phyloP scores from a whole-genome alignment of 2,113 vertebrate genomes.

The Gopherus evgoodei region DNA sequence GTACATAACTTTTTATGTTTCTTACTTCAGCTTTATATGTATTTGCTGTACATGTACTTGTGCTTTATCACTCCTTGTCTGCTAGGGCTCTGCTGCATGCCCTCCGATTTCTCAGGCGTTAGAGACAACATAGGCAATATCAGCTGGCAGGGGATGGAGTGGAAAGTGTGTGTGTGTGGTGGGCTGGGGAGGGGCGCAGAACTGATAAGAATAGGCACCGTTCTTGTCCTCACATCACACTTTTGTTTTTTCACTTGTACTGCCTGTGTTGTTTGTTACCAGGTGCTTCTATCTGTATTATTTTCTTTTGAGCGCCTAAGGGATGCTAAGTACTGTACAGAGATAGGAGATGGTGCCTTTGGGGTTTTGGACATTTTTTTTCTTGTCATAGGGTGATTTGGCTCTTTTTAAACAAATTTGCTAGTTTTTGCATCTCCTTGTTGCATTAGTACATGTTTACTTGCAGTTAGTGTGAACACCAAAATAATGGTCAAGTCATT shows the following conservation, averaged over 20 bases:
- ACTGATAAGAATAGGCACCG: not conserved
- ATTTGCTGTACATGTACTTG: not conserved
- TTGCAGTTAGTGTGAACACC: not conserved
- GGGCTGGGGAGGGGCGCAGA: accelerated
- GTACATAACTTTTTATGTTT: not conserved
- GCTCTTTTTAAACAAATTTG: not conserved
- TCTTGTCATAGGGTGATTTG: accelerated
- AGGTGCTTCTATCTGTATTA: not conserved
- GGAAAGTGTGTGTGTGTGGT: not conserved
- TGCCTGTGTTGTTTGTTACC: not conserved
- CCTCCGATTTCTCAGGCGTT: not conserved
- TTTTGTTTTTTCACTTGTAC: not conserved
- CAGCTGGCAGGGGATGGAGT: not conserved
- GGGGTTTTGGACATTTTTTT: not conserved
- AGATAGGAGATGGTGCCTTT: not conserved
- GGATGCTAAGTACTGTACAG: not conserved
- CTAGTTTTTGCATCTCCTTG: not conserved
- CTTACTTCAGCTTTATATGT: not conserved
- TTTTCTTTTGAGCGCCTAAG: not conserved
- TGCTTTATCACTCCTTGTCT: not conserved
- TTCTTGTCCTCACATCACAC: not conserved
- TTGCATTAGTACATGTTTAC: accelerated
- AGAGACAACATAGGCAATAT: not conserved
- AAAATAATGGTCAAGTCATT: not conserved
- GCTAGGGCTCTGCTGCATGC: not conserved